These are phyloP conservation scores for Oncorhynchus masou DNA, from an alignment of 2,113 vertebrate species.

Conservation along the genomic window DNA sequence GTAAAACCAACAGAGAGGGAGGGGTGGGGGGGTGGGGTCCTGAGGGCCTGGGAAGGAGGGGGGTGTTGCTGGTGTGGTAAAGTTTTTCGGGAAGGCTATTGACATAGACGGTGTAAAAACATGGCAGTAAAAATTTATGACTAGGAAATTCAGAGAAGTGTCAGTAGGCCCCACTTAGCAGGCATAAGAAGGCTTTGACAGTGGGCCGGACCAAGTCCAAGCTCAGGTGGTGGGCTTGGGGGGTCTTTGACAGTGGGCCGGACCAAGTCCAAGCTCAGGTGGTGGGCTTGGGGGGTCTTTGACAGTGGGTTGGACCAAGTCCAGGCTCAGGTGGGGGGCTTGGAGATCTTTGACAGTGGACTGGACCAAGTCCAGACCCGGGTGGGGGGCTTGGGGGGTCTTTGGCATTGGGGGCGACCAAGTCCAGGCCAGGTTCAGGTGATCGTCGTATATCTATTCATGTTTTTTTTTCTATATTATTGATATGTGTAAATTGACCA, in stretches of 20 bases:
- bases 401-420: too few species aligned
- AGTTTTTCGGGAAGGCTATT: neutral
- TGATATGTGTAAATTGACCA: too few species aligned
- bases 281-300: too few species aligned
- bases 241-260: neutral
- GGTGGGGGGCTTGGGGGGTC: too few species aligned
- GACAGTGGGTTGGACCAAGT: neutral
- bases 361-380: too few species aligned
- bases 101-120: neutral
- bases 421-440: too few species aligned
- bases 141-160: neutral
- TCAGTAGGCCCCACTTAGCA: neutral
- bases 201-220: neutral
- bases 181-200: neutral
- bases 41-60: neutral
- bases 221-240: neutral
- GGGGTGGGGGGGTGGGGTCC: neutral
- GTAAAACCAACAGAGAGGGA: neutral
- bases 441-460: too few species aligned
- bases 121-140: conserved; percentile 3
- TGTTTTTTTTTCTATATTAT: too few species aligned
- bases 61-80: neutral
- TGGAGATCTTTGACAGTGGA: neutral
- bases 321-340: neutral
- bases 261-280: neutral